A percentile compares a stretch with the other conserved stretches of the same genome.
Evolutionary conservation across 1,140 invertebrate genomes (phyloP).

Genomic region (Brachionus manjavacas): DNA sequence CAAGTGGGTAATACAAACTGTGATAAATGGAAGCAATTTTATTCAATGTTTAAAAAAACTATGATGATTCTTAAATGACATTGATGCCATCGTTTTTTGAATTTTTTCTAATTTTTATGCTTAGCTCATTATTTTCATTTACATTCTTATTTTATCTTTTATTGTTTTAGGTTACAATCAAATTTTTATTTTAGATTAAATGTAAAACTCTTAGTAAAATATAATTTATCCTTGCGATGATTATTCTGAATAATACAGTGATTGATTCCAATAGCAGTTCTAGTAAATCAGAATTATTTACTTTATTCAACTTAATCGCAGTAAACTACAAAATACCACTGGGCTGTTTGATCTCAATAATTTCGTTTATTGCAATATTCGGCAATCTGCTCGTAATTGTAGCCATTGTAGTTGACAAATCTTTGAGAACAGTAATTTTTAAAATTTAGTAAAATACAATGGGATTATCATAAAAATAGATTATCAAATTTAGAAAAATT

Average conservation of each 20-base stretch:
- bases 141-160: not conserved
- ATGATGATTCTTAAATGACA: not conserved
- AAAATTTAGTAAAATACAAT: not conserved
- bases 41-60: not conserved
- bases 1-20: not conserved
- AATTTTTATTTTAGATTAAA: conserved; percentile 20
- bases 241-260: not conserved
- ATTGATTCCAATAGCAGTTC: not conserved
- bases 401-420: conserved; percentile 3
- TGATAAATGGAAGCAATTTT: not conserved
- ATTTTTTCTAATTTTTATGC: not conserved
- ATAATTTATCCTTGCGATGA: not conserved
- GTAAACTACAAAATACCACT: not conserved
- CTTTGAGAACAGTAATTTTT: conserved; percentile 16
- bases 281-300: not conserved
- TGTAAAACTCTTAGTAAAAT: not conserved
- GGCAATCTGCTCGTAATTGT: conserved; percentile 19
- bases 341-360: not conserved
- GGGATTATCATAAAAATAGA: too few relatives aligned
- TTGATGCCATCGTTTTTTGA: not conserved
- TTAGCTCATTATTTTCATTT: not conserved
- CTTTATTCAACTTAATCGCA: not conserved
- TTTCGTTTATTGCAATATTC: conserved; percentile 10
- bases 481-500: too few relatives aligned
- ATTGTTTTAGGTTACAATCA: not conserved